Evolutionary conservation across 2,797 vertebrate species (phyloP), one percentile per base, ranked within the genome.

Genomic region (Hypotaenidia philippensis): DNA sequence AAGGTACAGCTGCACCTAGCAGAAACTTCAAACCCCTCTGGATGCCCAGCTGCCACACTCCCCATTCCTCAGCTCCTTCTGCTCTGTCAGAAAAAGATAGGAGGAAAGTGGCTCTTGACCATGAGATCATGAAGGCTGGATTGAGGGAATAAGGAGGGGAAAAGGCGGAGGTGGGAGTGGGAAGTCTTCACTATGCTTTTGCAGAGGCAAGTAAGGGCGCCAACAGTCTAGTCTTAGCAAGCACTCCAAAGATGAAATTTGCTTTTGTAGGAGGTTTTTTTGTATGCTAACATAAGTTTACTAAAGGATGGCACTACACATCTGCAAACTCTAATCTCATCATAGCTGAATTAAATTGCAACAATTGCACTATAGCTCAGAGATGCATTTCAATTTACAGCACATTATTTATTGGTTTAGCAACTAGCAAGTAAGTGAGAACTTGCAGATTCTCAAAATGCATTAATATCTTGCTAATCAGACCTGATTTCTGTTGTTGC

Each of bases 381-480:
- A 85, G 61, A 77, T 32, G 41, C 1, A 8, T 83, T 87, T 91
- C 74, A 87, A 68, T 61, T 94, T 71, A 72, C 53, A 38, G 40
- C 57, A 68, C 44, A 53, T 87, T 87, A 91, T 92, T 89, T 82
- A 79, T 83, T 92, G 90, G 77, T 83, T 95, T 93, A 90, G 55
- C 41, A 69, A 69, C 29, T 86, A 71, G 70, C 29, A 78, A 87
- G 45, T 45, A 68, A 68, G 59, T 55, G 60, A 87, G 69, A 88
- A 60, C 20, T 68, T 83, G 52, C 27, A 63, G 38, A 83, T 70
- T 60, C 76, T 88, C 71, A 70, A 87, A 88, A 88, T 4, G 26
- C 10, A n/a, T 80, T 81, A 5, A 8, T 75, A 47, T 83, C 53
- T 83, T 86, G 63, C 38, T 86, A 81, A 78, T 69, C 34, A 47